A percentile compares a stretch with the other conserved stretches of the same genome.
These are phyloP conservation scores for Himalopsyche phryganea DNA, from an alignment of 1,140 invertebrate genomes.

Conservation along the genomic window DNA sequence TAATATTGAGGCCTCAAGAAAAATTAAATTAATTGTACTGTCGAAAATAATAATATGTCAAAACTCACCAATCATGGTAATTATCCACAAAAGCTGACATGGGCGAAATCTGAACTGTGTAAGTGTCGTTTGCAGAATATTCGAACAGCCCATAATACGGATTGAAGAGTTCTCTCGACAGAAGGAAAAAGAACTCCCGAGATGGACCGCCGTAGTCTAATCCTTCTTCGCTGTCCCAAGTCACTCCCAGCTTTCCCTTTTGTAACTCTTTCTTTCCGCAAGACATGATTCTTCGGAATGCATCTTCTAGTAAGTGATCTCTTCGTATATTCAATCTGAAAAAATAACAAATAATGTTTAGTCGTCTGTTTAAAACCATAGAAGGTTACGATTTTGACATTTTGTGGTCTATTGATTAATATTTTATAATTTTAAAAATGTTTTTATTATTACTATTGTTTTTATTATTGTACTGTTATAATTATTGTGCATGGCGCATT, in stretches of 20 bases:
- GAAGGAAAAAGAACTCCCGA: conserved; percentile 94
- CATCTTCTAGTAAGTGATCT: conserved; percentile 92
- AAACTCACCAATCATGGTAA: conserved; percentile 85
- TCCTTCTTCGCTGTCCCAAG: conserved; percentile 95
- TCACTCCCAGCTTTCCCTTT: conserved; percentile 90
- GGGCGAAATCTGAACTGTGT: conserved; percentile 96
- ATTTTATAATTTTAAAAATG: too few relatives aligned
- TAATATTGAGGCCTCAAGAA: too few relatives aligned
- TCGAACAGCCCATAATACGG: conserved; percentile 98
- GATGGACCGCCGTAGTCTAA: conserved; percentile 96
- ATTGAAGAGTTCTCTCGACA: conserved; percentile 95
- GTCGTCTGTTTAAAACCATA: too few relatives aligned
- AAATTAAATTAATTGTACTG: too few relatives aligned
- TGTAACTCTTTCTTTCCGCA: conserved; percentile 93
- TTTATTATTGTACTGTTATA: too few relatives aligned
- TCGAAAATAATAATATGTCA: neutral
- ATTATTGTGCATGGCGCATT: too few relatives aligned
- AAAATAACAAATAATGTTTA: conserved; percentile 21
- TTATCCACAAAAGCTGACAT: conserved; percentile 98
- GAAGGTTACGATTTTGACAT: too few relatives aligned
- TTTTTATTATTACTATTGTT: too few relatives aligned
- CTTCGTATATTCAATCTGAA: conserved; percentile 85
- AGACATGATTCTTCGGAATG: conserved; percentile 95
- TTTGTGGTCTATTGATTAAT: too few relatives aligned
- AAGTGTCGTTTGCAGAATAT: conserved; percentile 96